Evolutionary conservation across 2,888 invertebrate species (phyloP), one percentile per base, ranked within the genome.

Genomic region (Phrixothrix hirtus): DNA sequence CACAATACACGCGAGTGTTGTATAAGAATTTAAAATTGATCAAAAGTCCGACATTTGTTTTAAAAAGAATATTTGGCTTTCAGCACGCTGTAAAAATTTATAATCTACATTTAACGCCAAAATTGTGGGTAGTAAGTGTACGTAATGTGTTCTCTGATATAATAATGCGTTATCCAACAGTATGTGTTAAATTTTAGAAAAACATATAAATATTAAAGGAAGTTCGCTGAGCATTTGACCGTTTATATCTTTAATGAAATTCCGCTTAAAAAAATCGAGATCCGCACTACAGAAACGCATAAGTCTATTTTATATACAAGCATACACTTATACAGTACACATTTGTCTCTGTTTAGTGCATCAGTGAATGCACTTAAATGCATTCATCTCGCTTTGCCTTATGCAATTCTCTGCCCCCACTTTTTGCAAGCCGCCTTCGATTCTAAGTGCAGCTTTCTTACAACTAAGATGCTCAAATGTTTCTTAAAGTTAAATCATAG

Each of bases 401-500:
- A 66, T 66, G 66, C 66, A 66, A 66, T 66, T 65, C 55, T 60
- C 59, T 48, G 52, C 54, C 63, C 62, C 60, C 64, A 63, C 60
- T 58, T 54, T 58, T 54, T 27, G 46, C 57, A 49, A 49, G 49
- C 61, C 59, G 62, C 57, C 59, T 58, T 57, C 60, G 55, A 57
- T 55, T 54, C 62, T 58, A 62, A 64, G 59, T 60, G 61, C 63
- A 62, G 64, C 63, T 65, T 63, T 63, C 62, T 60, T 61, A 61
- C 62, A 52, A 69, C 69, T 69, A 71, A 73, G 73, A 74, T 72
- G 69, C 68, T 69, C 73, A 68, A 67, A 71, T 69, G 69, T 73
- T 71, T 68, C 70, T 62, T 68, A 70, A 69, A 69, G 63, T 66
- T 60, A 71, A 71, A 71, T 72, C 70, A 69, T 70, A 70, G 70